Percentiles rank a stretch among this genome's conserved stretches.
These are phyloP conservation scores for Halictus rubicundus DNA, from an alignment of 1,140 invertebrate genomes.

Conservation along the genomic window DNA sequence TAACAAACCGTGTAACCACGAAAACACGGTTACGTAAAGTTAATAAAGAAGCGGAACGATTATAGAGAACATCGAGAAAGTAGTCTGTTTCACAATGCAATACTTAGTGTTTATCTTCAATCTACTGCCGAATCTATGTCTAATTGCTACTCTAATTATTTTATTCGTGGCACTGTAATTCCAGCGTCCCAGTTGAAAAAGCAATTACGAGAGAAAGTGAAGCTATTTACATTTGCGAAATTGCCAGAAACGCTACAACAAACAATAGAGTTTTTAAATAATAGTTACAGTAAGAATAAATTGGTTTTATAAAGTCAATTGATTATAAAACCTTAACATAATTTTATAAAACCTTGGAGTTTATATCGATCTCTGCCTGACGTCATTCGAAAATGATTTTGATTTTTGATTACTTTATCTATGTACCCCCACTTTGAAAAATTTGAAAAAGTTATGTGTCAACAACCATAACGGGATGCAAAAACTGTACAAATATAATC, in stretches of 20 bases:
- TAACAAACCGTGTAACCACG: background rate
- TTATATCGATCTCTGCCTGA: no score
- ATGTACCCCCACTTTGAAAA: no score
- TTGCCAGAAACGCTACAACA: background rate
- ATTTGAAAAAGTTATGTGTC: no score
- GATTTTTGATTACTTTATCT: no score
- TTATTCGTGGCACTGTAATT: background rate
- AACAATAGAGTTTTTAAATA: background rate
- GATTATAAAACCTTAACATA: no score
- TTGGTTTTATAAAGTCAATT: no score
- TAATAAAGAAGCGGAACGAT: background rate
- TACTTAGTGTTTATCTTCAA: background rate
- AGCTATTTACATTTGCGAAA: background rate
- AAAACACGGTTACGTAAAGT: background rate
- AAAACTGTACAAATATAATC: no score
- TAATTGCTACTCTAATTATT: background rate
- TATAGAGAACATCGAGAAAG: background rate
- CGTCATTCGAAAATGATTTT: no score
- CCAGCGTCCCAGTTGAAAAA: background rate
- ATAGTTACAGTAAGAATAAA: background rate
- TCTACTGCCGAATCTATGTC: background rate
- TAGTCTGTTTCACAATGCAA: constrained; percentile 29
- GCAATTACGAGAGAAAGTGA: constrained; percentile 24
- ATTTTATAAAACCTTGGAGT: no score
- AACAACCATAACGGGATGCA: no score